These are phyloP conservation scores for Escarpia spicata DNA, from an alignment of 2,888 invertebrate species.

Conservation along the genomic window DNA sequence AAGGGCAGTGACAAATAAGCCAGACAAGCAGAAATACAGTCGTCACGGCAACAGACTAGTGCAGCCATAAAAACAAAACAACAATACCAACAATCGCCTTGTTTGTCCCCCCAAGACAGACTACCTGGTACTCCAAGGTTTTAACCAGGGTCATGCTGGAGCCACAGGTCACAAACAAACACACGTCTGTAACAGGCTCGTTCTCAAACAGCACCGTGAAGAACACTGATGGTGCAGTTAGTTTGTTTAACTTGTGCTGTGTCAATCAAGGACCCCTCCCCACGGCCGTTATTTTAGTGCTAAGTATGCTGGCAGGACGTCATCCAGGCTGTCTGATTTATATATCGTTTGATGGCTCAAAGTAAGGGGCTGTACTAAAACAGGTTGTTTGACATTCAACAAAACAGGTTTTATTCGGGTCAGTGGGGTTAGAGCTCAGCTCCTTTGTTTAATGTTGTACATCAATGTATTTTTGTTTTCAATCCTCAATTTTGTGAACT, in stretches of 20 bases:
- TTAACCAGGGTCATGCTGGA: neutral
- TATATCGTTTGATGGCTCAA: neutral
- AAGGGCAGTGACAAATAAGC: neutral
- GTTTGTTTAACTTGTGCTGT: neutral
- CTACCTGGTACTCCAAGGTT: neutral
- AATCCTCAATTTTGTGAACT: too few relatives aligned
- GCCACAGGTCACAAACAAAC: too few relatives aligned
- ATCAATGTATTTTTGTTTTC: too few relatives aligned
- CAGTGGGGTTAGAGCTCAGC: neutral
- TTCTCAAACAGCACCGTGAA: too few relatives aligned
- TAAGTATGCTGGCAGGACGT: neutral
- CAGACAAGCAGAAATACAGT: too few relatives aligned
- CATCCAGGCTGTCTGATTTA: neutral
- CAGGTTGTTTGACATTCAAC: neutral
- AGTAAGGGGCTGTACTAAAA: neutral
- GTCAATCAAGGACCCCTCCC: neutral
- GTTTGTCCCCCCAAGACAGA: neutral
- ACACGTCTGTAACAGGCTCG: too few relatives aligned
- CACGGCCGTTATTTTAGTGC: neutral
- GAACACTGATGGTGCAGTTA: neutral
- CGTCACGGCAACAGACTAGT: neutral
- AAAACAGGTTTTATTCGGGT: neutral
- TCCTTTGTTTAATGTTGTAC: too few relatives aligned
- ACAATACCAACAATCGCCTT: neutral
- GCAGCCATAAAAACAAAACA: neutral